Percentiles rank a stretch among this genome's conserved stretches.
These are phyloP conservation scores for Enteromius unitaeniatus DNA, from an alignment of 2,797 vertebrate species.

Conservation along the genomic window DNA sequence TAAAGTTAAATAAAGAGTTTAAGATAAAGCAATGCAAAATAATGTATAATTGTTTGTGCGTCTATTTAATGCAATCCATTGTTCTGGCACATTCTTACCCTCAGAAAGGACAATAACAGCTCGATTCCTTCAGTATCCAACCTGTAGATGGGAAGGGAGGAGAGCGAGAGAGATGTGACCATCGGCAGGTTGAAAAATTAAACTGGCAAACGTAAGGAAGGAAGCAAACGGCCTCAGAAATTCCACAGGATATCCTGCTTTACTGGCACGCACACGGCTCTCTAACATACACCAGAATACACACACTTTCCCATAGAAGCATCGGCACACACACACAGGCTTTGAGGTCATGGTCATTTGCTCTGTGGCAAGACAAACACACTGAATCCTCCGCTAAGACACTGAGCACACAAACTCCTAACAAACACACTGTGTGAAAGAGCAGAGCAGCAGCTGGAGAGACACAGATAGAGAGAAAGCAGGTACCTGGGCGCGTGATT, in stretches of 20 bases:
- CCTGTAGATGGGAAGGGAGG: constrained; percentile 72
- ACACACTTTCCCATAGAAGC: constrained; percentile 6
- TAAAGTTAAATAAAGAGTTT: too few species aligned
- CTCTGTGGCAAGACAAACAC: constrained; percentile 43
- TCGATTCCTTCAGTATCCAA: constrained; percentile 97
- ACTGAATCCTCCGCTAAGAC: constrained; percentile 4
- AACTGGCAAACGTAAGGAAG: constrained; percentile 71
- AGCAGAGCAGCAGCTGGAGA: background rate
- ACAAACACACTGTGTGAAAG: constrained; percentile 2
- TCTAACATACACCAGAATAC: constrained; percentile 13
- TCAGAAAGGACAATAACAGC: constrained; percentile 93
- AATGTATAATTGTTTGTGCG: background rate
- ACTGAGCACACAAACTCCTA: constrained; percentile 1
- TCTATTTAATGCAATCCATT: background rate
- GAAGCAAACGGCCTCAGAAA: constrained; percentile 68
- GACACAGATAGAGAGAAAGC: background rate
- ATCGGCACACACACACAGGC: constrained; percentile 33
- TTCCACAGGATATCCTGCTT: constrained; percentile 78
- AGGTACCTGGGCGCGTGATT: constrained; percentile 95
- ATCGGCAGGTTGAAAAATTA: constrained; percentile 62
- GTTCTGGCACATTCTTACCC: constrained; percentile 74
- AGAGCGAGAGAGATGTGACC: constrained; percentile 54
- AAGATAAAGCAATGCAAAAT: background rate
- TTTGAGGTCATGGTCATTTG: constrained; percentile 53
- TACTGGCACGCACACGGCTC: constrained; percentile 27